Evolutionary conservation across 1,140 invertebrate species (phyloP).

Genomic region (Artemia franciscana): DNA sequence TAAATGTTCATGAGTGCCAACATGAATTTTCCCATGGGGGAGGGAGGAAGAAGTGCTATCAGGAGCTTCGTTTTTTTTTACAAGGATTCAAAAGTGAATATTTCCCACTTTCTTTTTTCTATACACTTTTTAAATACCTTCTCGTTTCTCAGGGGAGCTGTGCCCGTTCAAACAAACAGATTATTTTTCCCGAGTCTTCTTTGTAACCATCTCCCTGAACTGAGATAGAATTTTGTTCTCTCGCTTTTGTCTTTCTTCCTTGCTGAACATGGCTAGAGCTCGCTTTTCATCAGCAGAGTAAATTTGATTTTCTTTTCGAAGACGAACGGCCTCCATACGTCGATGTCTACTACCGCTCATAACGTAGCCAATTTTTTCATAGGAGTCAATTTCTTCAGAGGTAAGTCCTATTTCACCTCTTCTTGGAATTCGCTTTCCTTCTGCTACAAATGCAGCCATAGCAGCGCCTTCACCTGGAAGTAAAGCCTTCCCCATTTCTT

Average conservation of each 20-base stretch:
- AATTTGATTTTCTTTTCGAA: slow-evolving; percentile 98
- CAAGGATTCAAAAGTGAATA: too few species aligned
- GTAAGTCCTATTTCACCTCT: slow-evolving; percentile 96
- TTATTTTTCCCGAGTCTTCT: slow-evolving; percentile 23
- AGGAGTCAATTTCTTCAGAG: slow-evolving; percentile 76
- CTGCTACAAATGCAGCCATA: slow-evolving; percentile 93
- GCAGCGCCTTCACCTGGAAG: slow-evolving; percentile 86
- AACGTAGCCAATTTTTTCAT: slow-evolving; percentile 85
- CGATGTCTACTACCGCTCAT: slow-evolving; percentile 96
- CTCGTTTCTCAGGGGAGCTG: too few species aligned
- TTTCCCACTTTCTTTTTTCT: too few species aligned
- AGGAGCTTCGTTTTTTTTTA: too few species aligned
- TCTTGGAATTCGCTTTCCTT: slow-evolving; percentile 91
- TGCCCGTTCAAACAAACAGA: too few species aligned
- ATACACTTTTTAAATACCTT: too few species aligned
- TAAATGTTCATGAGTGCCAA: too few species aligned
- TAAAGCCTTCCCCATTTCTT: slow-evolving; percentile 68
- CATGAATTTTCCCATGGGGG: too few species aligned
- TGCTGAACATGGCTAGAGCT: slow-evolving; percentile 89
- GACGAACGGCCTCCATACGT: slow-evolving; percentile 96
- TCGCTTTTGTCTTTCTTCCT: slow-evolving; percentile 83
- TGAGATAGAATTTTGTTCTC: slow-evolving; percentile 89
- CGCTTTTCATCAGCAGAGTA: slow-evolving; percentile 98
- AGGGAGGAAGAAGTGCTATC: too few species aligned
- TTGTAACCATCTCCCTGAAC: slow-evolving; percentile 69